phyloP scores from a whole-genome alignment of 2,113 vertebrate genomes.

The Ptilorrhoa leucosticta region DNA sequence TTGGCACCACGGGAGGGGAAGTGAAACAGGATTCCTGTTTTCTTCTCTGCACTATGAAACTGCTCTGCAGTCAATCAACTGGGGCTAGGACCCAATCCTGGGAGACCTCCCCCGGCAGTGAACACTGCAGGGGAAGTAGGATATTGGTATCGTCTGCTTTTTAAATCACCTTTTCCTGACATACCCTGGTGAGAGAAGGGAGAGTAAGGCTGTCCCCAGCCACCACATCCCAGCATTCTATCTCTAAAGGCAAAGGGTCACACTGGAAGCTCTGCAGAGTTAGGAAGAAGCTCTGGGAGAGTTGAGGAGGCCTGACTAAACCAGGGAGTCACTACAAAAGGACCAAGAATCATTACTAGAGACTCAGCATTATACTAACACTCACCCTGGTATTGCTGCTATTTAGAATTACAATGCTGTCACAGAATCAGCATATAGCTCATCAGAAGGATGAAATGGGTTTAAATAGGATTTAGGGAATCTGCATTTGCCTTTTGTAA shows the following conservation, averaged over 20 bases:
- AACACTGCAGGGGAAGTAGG: neutral
- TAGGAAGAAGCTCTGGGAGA: neutral
- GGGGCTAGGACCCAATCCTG: neutral
- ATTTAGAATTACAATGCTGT: neutral
- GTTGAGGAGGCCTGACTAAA: neutral
- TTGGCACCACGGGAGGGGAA: neutral
- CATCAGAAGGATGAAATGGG: neutral
- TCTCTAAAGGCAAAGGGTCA: neutral
- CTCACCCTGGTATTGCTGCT: neutral
- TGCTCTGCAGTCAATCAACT: neutral
- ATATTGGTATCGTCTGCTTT: neutral
- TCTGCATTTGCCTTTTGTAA: constrained; percentile 4
- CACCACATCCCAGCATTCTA: neutral
- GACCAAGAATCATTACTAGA: neutral
- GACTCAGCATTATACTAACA: neutral
- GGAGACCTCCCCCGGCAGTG: fast-evolving
- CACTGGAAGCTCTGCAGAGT: fast-evolving
- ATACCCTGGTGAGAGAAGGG: neutral
- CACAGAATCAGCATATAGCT: neutral
- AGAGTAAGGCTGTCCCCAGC: neutral
- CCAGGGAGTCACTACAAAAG: neutral
- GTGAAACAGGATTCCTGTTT: neutral
- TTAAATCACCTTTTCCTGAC: neutral
- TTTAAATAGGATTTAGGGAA: neutral
- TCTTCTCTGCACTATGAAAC: neutral